These are phyloP conservation scores for Ailuropoda melanoleuca DNA, from an alignment of 2,113 vertebrate genomes.

Conservation along the genomic window DNA sequence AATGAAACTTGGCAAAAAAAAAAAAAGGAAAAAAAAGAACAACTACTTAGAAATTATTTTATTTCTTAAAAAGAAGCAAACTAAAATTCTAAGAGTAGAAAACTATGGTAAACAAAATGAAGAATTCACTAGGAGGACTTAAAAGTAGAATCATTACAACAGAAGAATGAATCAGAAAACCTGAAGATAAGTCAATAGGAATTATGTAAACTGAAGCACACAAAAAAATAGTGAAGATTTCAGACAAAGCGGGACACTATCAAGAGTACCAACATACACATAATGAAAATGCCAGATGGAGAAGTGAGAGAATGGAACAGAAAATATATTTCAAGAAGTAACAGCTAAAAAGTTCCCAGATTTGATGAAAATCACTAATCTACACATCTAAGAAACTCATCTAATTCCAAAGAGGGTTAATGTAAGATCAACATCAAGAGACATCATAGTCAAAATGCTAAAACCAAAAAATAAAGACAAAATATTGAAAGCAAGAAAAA, in stretches of 20 bases:
- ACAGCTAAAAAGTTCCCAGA: neutral
- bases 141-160: neutral
- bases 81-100: neutral
- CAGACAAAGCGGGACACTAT: neutral
- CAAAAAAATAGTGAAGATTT: neutral
- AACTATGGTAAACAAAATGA: neutral
- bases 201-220: neutral
- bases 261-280: neutral
- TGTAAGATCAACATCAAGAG: neutral
- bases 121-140: neutral
- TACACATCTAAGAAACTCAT: neutral
- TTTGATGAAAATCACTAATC: neutral
- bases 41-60: neutral
- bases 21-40: neutral
- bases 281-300: neutral
- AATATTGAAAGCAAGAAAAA: neutral
- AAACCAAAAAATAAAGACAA: constrained; percentile 13
- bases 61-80: neutral
- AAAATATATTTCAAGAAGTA: neutral
- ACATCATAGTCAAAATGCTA: neutral
- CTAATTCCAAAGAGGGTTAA: neutral
- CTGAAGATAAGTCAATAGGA: neutral
- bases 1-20: neutral
- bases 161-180: neutral
- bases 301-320: neutral